These are phyloP conservation scores for Pitta sordida DNA, from an alignment of 2,113 vertebrate species.

Conservation along the genomic window DNA sequence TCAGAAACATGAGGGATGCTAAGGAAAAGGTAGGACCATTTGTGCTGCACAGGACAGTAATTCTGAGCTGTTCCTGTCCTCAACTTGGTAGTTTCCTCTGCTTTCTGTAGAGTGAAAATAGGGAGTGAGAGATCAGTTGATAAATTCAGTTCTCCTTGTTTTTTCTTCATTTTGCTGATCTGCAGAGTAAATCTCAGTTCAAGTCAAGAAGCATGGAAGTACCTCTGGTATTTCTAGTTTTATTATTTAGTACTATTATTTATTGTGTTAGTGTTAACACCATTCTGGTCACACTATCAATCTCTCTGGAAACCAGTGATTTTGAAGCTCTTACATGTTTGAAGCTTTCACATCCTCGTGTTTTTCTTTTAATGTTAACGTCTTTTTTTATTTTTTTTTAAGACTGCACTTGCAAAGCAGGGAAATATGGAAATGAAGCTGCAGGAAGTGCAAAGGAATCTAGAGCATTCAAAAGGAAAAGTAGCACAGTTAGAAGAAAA, in stretches of 20 bases:
- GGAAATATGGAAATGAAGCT: slow-evolving; percentile 70
- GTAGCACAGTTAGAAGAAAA: slow-evolving; percentile 65
- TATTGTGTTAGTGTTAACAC: neutral
- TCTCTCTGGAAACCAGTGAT: neutral
- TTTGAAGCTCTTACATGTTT: too few species aligned
- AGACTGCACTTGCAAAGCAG: slow-evolving; percentile 65
- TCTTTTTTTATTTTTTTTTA: neutral
- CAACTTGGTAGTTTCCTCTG: neutral
- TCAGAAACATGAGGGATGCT: slow-evolving; percentile 81
- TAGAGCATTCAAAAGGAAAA: slow-evolving; percentile 67
- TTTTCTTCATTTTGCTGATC: neutral
- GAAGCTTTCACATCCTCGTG: fast-evolving
- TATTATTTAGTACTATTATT: neutral
- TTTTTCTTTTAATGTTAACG: neutral
- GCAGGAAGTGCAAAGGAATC: slow-evolving; percentile 48
- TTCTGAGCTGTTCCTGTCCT: neutral
- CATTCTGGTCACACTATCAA: neutral
- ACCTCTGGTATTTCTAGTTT: neutral
- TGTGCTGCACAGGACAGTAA: neutral
- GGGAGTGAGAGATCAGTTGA: neutral
- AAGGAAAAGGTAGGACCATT: slow-evolving; percentile 77
- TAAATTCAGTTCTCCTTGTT: too few species aligned
- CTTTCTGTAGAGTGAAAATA: neutral
- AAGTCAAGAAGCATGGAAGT: neutral
- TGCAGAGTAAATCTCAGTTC: neutral